A percentile compares a stretch with the other conserved stretches of the same genome.
Conservation (phyloP, 2,797 vertebrate species). For the Calcarius lapponicus region DNA sequence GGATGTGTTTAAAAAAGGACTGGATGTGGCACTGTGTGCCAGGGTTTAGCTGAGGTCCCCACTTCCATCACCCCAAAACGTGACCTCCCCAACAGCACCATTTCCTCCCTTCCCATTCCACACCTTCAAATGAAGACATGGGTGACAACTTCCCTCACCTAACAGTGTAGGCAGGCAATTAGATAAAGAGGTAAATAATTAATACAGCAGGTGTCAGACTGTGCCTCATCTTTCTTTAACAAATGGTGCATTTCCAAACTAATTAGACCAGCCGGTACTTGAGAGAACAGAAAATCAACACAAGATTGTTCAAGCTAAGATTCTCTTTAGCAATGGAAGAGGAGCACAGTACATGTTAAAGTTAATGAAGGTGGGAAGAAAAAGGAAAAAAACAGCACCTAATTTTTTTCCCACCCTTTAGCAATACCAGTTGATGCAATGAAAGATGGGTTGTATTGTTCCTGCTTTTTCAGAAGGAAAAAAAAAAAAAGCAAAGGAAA, state of each 20-base stretch:
- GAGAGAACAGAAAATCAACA: background rate
- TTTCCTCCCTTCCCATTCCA: background rate
- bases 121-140: rapidly evolving
- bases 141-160: background rate
- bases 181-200: constrained; percentile 43
- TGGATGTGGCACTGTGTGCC: background rate
- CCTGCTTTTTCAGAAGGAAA: background rate
- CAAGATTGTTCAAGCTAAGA: background rate
- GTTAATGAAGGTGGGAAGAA: background rate
- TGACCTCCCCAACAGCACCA: background rate
- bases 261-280: constrained; percentile 3
- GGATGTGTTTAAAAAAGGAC: background rate
- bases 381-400: background rate
- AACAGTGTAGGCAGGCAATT: constrained; percentile 3
- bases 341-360: background rate
- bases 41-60: background rate
- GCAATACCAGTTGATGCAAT: background rate
- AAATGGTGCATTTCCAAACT: constrained; percentile 15
- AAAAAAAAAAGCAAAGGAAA: background rate
- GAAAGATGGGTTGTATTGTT: background rate
- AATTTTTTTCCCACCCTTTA: background rate
- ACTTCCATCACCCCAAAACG: background rate
- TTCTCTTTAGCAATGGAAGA: background rate
- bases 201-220: constrained; percentile 47
- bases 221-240: background rate